Evolutionary conservation across 2,797 vertebrate genomes (phyloP), one percentile per base, ranked within the genome.

Genomic region (Capromys pilorides): DNA sequence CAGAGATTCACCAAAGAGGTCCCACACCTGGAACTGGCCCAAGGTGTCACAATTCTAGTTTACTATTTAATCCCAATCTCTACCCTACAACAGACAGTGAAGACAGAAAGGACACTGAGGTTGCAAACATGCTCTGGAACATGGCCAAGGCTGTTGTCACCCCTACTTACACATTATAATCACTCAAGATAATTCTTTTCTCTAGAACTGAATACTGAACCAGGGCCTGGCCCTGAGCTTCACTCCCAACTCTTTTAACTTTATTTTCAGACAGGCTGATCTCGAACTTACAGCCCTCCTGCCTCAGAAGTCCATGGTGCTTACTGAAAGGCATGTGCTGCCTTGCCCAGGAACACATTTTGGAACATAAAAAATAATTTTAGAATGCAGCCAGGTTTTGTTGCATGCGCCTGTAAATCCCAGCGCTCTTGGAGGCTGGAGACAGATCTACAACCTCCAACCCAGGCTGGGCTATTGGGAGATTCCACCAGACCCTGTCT

Each of bases 11-110:
- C 49, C 13, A 0, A 49, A 49, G 69, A 54, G 80, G 61, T 13
- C 1, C 61, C 31, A 16, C 0, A 12, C 2, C 33, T 51, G 7
- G 1, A 11, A 4, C 0, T 18, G 2, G 26, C 39, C 39, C 59
- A 54, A 1, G 4, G 18, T 36, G 28, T 59, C 24, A 0, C 5
- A 39, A 36, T 19, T 66, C 66, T 12, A 8, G 22, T 4, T 66
- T 31, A 26, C 67, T 39, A 41, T 14, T 85, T 19, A 80, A 51
- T 8, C 28, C 13, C 6, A 9, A 90, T 49, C 7, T 54, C 45
- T 12, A 75, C 41, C 28, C 4, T 2, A 26, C 9, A 1, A 8
- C 21, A 6, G 4, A 14, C 18, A 19, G 28, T 2, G 0, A 16
- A 75, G n/a, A 4, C 4, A 10, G 0, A 6, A 81, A n/a, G 54